phyloP scores from a whole-genome alignment of 2,888 invertebrate species.

The Agonopterix arenella region DNA sequence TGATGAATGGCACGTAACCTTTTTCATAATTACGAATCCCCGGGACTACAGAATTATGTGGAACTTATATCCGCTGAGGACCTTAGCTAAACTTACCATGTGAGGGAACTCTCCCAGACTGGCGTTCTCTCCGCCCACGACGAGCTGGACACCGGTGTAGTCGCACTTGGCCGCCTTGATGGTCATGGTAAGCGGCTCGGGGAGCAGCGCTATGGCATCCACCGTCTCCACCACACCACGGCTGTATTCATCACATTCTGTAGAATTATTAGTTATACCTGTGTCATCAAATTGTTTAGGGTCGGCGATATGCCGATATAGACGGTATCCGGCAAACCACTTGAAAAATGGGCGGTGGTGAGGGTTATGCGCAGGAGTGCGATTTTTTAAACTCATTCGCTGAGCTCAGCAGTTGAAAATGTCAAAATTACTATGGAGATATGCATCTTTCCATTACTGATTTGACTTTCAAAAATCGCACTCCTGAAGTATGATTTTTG shows the following conservation, averaged over 20 bases:
- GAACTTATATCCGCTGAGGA: no score
- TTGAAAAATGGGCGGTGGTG: no score
- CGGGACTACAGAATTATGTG: not conserved
- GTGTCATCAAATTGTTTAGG: no score
- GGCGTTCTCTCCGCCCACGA: conserved; percentile 78
- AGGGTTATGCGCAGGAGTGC: no score
- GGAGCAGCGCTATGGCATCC: conserved; percentile 68
- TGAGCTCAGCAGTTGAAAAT: no score
- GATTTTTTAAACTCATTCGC: no score
- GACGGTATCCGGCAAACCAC: no score
- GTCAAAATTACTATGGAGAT: no score
- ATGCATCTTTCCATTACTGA: no score
- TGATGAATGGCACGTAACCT: not conserved
- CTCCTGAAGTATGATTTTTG: no score
- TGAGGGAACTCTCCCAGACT: conserved; percentile 79
- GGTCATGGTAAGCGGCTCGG: conserved; percentile 60
- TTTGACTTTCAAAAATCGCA: no score
- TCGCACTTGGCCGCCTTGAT: conserved; percentile 70
- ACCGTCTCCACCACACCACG: conserved; percentile 62
- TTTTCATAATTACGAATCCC: not conserved
- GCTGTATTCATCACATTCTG: conserved; percentile 79
- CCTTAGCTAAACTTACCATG: conserved; percentile 73
- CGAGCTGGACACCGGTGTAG: conserved; percentile 71
- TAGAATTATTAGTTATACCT: not conserved
- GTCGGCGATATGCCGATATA: no score